Conservation (phyloP, 2,797 vertebrate genomes). For the Takifugu ocellatus region DNA sequence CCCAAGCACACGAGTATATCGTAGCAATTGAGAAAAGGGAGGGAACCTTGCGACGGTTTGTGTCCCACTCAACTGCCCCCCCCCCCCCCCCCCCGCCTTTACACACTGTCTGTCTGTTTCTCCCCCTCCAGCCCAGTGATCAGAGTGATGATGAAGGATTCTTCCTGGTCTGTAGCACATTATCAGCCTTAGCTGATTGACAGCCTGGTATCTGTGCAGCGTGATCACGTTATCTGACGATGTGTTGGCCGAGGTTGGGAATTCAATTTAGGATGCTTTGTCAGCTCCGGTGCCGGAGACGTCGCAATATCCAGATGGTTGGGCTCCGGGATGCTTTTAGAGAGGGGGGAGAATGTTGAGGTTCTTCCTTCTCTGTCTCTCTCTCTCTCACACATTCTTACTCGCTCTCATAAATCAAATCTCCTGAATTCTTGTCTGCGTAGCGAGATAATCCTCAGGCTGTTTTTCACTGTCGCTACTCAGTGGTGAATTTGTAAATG, state of each 20-base stretch:
- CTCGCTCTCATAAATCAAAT: slow-evolving; percentile 67
- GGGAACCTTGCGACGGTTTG: too few relatives aligned
- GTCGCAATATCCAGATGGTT: slow-evolving; percentile 53
- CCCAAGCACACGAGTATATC: too few relatives aligned
- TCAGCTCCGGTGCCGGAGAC: slow-evolving; percentile 61
- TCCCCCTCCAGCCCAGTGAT: slow-evolving; percentile 38
- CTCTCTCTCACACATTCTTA: slow-evolving; percentile 2
- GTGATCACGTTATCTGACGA: slow-evolving; percentile 61
- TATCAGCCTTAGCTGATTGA: slow-evolving; percentile 60
- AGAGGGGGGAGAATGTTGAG: slow-evolving; percentile 18
- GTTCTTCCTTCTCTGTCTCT: not conserved
- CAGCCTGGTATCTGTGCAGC: slow-evolving; percentile 62
- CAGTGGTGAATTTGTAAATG: slow-evolving; percentile 63
- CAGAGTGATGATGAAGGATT: slow-evolving; percentile 64
- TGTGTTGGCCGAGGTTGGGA: slow-evolving; percentile 48
- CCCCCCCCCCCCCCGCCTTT: not conserved
- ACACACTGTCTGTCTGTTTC: not conserved
- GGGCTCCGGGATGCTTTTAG: slow-evolving; percentile 39
- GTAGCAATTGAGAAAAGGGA: too few relatives aligned
- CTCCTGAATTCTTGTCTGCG: slow-evolving; percentile 68
- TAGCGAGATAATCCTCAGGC: slow-evolving; percentile 70
- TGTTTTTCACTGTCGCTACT: slow-evolving; percentile 63
- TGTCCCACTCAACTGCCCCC: too few relatives aligned
- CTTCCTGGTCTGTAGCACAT: slow-evolving; percentile 54
- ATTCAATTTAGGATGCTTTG: slow-evolving; percentile 69